Evolutionary conservation across 2,797 vertebrate genomes (phyloP), one percentile per base, ranked within the genome.

Genomic region (Syngnathus rostellatus): DNA sequence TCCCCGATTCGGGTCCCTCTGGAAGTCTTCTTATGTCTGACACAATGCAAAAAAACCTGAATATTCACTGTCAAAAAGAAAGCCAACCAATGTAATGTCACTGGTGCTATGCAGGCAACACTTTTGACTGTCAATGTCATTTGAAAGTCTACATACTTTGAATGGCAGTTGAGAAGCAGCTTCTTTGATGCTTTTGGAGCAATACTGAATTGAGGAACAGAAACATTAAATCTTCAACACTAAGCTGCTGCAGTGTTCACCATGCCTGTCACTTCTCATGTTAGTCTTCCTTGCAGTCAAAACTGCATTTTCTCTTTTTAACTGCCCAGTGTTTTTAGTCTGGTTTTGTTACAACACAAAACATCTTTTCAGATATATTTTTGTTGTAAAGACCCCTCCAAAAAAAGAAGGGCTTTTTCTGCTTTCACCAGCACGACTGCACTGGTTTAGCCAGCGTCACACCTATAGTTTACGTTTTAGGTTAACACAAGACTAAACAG

Each of bases 151-250:
- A 73, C 55, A 14, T 68, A 50, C 69, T 77, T 69, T 79, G 76
- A 81, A 53, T 67, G 82, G 62, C 75, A 65, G 80, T 8, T 23
- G 70, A 70, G 71, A 71, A 61, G 57, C 68, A 16, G 72, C 60
- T 19, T 72, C 74, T 83, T 78, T 81, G 77, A 85, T 67, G 70
- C 74, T 71, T 72, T 41, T 75, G 41, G 76, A 3, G 62, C 80
- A 77, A 81, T 65, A 46, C 9, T 50, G 66, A 75, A 77, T 72
- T 4, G 66, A 74, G 68, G 77, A 83, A 81, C 82, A 80, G 77
- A 77, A 66, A 80, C 81, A 81, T 82, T 67, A 83, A 83, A 85
- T 71, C 40, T 45, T 57, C 65, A 37, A 75, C 71, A 23, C 70
- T 16, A 64, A 72, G 71, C 77, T 70, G 69, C 58, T 48, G 72